Conservation (phyloP, 2,888 invertebrate genomes). For the Lottia scabra region DNA sequence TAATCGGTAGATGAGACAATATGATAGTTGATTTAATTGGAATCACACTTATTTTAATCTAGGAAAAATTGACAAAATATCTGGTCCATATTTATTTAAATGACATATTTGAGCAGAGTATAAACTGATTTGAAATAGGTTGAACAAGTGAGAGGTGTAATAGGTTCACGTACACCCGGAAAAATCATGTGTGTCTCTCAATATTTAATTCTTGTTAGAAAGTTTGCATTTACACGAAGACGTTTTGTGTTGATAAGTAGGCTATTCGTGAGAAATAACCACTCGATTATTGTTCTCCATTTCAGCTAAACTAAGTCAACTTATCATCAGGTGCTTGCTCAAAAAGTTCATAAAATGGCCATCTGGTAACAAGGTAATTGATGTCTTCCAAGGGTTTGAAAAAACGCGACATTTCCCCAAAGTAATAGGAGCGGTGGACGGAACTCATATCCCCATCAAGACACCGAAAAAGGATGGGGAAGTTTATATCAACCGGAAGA, state of each 20-base stretch:
- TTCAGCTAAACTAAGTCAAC: slow-evolving; percentile 5
- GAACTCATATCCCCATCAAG: slow-evolving; percentile 5
- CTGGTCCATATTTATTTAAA: neutral
- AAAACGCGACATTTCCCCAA: slow-evolving; percentile 6
- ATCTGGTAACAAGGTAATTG: neutral
- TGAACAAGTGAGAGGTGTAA: neutral
- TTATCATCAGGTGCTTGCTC: slow-evolving; percentile 3
- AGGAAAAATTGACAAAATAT: neutral
- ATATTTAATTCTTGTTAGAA: neutral
- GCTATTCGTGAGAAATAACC: no score
- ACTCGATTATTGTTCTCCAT: neutral
- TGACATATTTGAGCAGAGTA: neutral
- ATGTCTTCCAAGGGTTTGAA: neutral
- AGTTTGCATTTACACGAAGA: neutral
- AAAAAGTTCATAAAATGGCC: slow-evolving; percentile 9
- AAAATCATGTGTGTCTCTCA: neutral
- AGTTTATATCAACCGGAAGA: slow-evolving; percentile 4
- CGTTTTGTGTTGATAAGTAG: no score
- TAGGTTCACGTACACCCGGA: neutral
- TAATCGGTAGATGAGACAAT: neutral
- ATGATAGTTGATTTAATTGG: no score
- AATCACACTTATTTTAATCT: neutral
- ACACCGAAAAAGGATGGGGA: neutral
- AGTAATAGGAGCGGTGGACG: slow-evolving; percentile 9
- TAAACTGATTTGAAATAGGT: neutral